Base-by-base conservation (phyloP, 2,888 invertebrate species). In the Sisyra nigra region DNA sequence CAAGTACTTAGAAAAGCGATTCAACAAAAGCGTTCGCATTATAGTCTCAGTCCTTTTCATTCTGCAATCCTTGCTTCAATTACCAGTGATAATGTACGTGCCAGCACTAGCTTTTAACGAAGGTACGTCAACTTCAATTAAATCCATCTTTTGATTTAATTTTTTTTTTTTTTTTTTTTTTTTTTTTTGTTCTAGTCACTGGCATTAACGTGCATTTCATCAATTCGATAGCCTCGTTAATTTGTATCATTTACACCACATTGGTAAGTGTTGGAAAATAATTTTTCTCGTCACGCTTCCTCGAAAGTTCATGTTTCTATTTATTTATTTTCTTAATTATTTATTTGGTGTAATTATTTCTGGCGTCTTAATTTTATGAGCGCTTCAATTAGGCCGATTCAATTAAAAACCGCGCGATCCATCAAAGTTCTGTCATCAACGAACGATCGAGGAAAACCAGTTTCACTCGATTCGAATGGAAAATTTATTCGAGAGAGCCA, bases 161-260 rank as follows among this genome's bases (percentile, higher is more conserved):
- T 11, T n/a, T n/a, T 3, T 32, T 32, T 10, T 5, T 32, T 5
- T n/a, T 32, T 32, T 10, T 32, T 32, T 32, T 32, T 32, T 13
- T 30, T 30, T 43, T 44, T 40, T 39, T 57, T 3, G 17, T 37
- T 59, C 32, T 54, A 72, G 74, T 74, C 3, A 71, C 72, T 2
- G 72, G 72, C 1, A 58, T 65, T 5, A 65, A 67, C 47, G 61
- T 72, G 34, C 72, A 72, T 59, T 53, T 68, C 1, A 67, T 73
- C 17, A 69, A 72, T 42, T 48, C 62, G 1, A 57, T 71, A 5
- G 67, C 71, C 3, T 69, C 69, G 38, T 48, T 62, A 10, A 66
- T 74, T 11, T 73, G 72, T 52, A 66, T 70, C 10, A 67, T 74
- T 52, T 74, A 74, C 54, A 74, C 74, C 1, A 67, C 71, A 52